phyloP scores from a whole-genome alignment of 2,888 invertebrate genomes.

The Magallana nippona region DNA sequence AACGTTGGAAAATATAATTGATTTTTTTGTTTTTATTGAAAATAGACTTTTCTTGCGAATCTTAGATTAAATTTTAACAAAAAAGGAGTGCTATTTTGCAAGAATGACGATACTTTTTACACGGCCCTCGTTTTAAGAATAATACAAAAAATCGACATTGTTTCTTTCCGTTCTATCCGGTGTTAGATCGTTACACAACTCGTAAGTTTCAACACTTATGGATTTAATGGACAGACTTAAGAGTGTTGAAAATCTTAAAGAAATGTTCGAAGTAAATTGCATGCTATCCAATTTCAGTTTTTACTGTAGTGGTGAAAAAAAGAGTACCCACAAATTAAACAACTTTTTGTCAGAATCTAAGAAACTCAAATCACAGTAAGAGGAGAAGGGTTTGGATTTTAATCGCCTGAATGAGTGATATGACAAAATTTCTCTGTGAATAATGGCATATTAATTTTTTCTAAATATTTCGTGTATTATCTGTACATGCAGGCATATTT shows the following conservation, averaged over 20 bases:
- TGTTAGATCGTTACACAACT: not conserved
- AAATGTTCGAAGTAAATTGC: conserved; percentile 19
- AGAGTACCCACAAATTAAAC: not conserved
- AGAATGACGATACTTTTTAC: not conserved
- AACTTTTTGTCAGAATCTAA: conserved; percentile 1
- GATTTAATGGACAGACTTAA: not conserved
- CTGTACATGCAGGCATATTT: no score
- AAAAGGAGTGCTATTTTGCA: not conserved
- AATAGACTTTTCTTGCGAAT: not conserved
- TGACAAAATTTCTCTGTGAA: no score
- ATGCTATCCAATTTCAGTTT: conserved; percentile 1
- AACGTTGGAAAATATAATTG: no score
- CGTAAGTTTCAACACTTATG: not conserved
- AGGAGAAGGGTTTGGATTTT: not conserved
- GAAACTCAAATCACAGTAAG: not conserved
- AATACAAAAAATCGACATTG: not conserved
- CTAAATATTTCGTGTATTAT: no score
- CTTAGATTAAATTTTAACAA: conserved; percentile 16
- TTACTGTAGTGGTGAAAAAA: not conserved
- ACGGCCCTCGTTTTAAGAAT: not conserved
- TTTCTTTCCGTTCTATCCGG: conserved; percentile 1
- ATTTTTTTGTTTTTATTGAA: not conserved
- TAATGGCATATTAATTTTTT: no score
- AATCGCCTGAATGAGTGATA: no score
- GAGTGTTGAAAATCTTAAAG: conserved; percentile 10